Base-by-base conservation (phyloP, 2,888 invertebrate genomes). In the Pseudococcus longispinus region DNA sequence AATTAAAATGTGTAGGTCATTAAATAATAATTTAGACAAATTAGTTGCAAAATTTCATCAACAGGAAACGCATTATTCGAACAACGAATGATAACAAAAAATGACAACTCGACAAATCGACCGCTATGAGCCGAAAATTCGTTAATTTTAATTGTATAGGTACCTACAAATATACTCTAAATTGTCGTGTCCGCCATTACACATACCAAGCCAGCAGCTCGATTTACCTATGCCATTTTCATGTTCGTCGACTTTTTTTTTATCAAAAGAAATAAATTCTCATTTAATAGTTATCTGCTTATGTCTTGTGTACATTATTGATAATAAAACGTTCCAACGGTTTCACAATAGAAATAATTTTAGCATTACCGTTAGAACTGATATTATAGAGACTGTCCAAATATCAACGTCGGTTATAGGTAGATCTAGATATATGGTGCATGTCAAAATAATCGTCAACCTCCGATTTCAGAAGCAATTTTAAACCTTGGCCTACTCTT, bases 401-500 rank as follows among this genome's bases (percentile, higher is more conserved):
- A 74, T 74, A 37, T 74, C 74, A 74, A 74, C 74, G 32, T 70
- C n/a, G 5, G n/a, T 55, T 55, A 55, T n/a, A 5, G n/a, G 55
- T 20, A 55, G 55, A 37, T 37, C 37, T 37, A 37, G 37, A n/a
- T 60, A 80, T 80, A 42, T 80, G 77, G 42, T 80, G 77, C 77
- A 80, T 37, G 42, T 37, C 77, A 37, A 80, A 37, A 42, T 80
- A 20, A 80, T 80, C 77, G 42, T n/a, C 42, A 80, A 80, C 77
- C 77, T 37, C 37, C 37, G 77, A 80, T 80, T 80, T 80, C 20
- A 80, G 77, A 80, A 42, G 20, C 37, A 84, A 51, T 84, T 55
- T 37, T 29, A 84, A 55, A 84, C 84, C 84, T 84, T 84, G 84
- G 60, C 84, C 84, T 60, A 84, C n/a, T 84, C 55, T 60, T 60